Conservation (phyloP, 1,140 invertebrate species). For the Ips typographus region DNA sequence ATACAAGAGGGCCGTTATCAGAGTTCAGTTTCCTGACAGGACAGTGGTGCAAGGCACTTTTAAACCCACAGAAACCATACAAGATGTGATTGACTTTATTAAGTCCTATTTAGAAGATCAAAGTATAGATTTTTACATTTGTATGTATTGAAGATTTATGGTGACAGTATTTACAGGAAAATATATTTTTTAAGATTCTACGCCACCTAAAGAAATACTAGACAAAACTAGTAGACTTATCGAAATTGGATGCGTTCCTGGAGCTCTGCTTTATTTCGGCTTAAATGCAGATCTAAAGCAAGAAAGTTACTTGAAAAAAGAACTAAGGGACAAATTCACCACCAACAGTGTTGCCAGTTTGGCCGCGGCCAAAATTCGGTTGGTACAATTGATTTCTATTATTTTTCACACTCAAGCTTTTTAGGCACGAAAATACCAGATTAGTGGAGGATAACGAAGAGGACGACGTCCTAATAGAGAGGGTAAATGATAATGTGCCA, state of each 20-base stretch:
- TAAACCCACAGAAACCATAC: conserved; percentile 66
- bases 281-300: conserved; percentile 46
- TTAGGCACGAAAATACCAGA: conserved; percentile 42
- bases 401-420: conserved; percentile 6
- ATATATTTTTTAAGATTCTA: conserved; percentile 60
- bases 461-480: conserved; percentile 29
- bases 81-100: conserved; percentile 69
- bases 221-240: conserved; percentile 59
- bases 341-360: conserved; percentile 51
- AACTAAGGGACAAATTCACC: conserved; percentile 54
- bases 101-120: conserved; percentile 64
- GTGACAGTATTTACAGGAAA: not conserved
- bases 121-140: conserved; percentile 68
- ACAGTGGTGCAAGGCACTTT: conserved; percentile 80
- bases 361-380: conserved; percentile 55
- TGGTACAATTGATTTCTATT: not conserved
- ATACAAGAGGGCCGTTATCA: conserved; percentile 72
- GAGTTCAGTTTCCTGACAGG: conserved; percentile 79
- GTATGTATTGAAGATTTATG: conserved; percentile 58
- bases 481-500: conserved; percentile 19
- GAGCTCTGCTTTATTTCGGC: conserved; percentile 72
- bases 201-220: conserved; percentile 71
- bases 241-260: conserved; percentile 72
- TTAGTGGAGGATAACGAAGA: conserved; percentile 20
- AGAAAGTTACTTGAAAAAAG: conserved; percentile 49